phyloP scores from a whole-genome alignment of 2,888 invertebrate species.

The Conistra vaccinii region DNA sequence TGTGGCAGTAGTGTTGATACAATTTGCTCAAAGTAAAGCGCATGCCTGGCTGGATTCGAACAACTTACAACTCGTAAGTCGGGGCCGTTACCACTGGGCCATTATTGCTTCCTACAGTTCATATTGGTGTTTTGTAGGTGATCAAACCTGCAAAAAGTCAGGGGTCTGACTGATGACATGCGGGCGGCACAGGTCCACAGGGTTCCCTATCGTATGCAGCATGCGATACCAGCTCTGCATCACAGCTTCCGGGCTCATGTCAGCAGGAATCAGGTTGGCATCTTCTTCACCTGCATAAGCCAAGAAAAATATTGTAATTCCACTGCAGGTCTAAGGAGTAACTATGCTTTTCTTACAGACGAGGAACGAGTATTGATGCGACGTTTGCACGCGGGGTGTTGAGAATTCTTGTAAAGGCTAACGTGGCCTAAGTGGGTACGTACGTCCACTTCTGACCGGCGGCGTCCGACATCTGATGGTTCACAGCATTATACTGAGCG shows the following conservation, averaged over 20 bases:
- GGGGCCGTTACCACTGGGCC: too few species aligned
- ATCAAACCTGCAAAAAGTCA: constrained; percentile 90
- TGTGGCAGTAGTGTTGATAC: neutral
- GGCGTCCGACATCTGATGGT: neutral
- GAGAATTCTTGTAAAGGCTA: neutral
- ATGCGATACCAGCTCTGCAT: constrained; percentile 99
- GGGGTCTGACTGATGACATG: constrained; percentile 93
- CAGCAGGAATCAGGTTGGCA: constrained; percentile 94
- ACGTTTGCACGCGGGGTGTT: too few species aligned
- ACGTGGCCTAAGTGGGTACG: neutral
- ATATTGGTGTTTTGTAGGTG: neutral
- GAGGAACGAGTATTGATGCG: constrained; percentile 33
- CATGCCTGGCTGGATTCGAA: neutral
- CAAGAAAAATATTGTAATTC: neutral
- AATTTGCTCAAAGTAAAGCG: neutral
- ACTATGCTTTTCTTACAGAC: neutral
- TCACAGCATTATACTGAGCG: neutral
- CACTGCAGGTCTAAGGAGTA: too few species aligned
- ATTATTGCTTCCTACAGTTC: neutral
- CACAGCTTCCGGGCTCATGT: constrained; percentile 97
- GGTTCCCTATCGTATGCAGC: constrained; percentile 98
- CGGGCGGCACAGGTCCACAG: constrained; percentile 97
- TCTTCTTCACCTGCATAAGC: constrained; percentile 95
- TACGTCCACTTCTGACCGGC: neutral
- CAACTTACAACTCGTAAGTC: too few species aligned